Base-by-base conservation (phyloP, 2,888 invertebrate genomes). In the Timandra comae region DNA sequence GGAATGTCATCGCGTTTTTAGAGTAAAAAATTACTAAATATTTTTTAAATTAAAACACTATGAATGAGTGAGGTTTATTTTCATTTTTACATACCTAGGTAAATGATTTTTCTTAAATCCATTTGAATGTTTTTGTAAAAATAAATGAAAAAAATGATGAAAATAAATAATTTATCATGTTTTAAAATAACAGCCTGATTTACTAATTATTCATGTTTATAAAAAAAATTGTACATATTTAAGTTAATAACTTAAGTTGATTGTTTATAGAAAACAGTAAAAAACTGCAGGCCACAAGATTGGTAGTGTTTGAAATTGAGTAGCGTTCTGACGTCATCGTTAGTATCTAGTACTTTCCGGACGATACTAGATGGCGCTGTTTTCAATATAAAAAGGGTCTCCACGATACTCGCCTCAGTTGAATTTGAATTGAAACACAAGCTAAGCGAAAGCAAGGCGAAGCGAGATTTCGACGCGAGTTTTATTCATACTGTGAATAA, bases 311-410 rank as follows among this genome's bases (percentile, higher is more conserved):
- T n/a, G 33, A 33, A 22, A 12, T 27, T 10, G 29, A 30, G 29
- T 29, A 29, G 34, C 27, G 6, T 7, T 9, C 4, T 29, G 33
- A 24, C 29, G 29, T 29, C 25, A 24, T 9, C 2, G 20, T 3
- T 0, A 16, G 16, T 8, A 27, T 42, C 38, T 22, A 25, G 41
- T 28, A 30, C 3, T 9, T 27, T 35, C 42, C 35, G 35, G 33
- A 32, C 30, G 19, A 10, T 30, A 12, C 35, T 25, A 42, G 42
- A 38, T 38, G 42, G 42, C 42, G 35, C 29, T 27, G 6, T 23
- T 20, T 2, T 2, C 12, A 31, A 27, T 24, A 24, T 24, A 24
- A 10, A 27, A 27, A 13, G 8, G n/a, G 8, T 8, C 3, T 9
- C n/a, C 7, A 8, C n/a, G 16, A 9, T 13, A 11, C 9, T 7